Conservation (phyloP, 1,140 invertebrate genomes). For the Acromyrmex charruanus region DNA sequence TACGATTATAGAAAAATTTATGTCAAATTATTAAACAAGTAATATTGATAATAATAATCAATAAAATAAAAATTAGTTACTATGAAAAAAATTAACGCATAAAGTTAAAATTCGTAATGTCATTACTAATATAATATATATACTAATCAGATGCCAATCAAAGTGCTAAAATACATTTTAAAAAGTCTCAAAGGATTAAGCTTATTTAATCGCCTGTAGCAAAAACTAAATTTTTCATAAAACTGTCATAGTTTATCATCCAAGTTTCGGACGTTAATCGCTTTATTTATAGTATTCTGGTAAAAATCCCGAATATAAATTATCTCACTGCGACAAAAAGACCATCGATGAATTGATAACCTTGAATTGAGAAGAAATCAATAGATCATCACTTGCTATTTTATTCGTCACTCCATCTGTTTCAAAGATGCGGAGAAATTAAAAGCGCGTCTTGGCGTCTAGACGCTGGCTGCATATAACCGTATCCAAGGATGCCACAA, state of each 20-base stretch:
- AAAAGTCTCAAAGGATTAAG: background rate
- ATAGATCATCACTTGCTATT: background rate
- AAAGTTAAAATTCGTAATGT: background rate
- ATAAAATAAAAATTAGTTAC: background rate
- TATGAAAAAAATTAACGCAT: conserved; percentile 1
- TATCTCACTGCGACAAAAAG: background rate
- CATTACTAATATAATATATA: background rate
- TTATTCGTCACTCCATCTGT: background rate
- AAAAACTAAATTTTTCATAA: background rate
- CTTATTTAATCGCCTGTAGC: background rate
- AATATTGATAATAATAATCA: background rate
- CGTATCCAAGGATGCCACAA: background rate
- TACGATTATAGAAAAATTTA: background rate
- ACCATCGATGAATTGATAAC: background rate
- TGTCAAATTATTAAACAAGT: background rate
- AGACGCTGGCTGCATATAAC: conserved; percentile 18
- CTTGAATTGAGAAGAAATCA: background rate
- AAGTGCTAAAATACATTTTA: background rate
- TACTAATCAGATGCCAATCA: background rate
- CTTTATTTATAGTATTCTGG: background rate
- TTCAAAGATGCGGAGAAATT: background rate
- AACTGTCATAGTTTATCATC: background rate
- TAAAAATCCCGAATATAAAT: conserved; percentile 16
- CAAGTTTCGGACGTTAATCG: background rate
- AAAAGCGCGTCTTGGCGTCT: conserved; percentile 33